phyloP scores from a whole-genome alignment of 2,888 invertebrate species.

The Ephialtes manifestator region DNA sequence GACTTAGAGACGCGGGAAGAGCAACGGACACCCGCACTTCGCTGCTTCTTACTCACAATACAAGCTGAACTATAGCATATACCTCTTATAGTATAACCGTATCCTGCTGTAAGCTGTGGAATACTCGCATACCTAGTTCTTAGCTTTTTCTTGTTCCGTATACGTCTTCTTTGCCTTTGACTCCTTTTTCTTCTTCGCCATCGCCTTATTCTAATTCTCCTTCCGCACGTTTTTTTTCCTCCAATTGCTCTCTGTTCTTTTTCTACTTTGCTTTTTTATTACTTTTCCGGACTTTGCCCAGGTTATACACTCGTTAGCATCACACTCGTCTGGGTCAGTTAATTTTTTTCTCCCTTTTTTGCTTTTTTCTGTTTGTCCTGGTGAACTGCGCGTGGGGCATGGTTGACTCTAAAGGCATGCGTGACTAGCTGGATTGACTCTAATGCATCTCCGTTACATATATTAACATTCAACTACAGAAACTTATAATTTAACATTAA shows the following conservation, averaged over 20 bases:
- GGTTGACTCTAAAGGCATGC: not conserved
- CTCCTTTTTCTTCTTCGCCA: slow-evolving; percentile 51
- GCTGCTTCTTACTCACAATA: slow-evolving; percentile 22
- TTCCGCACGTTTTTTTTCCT: slow-evolving; percentile 38
- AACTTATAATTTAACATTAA: not conserved
- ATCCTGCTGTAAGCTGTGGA: slow-evolving; percentile 19
- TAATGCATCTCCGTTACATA: slow-evolving; percentile 12
- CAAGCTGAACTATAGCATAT: not conserved
- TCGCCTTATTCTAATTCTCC: slow-evolving; percentile 32
- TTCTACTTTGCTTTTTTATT: slow-evolving; percentile 46
- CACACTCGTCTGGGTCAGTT: slow-evolving; percentile 36
- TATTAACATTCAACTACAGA: not conserved
- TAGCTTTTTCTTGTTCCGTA: slow-evolving; percentile 22
- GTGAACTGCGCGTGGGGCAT: slow-evolving; percentile 1
- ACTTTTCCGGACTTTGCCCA: slow-evolving; percentile 25
- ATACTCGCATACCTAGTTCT: slow-evolving; percentile 27
- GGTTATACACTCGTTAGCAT: slow-evolving; percentile 55
- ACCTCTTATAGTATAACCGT: slow-evolving; percentile 17
- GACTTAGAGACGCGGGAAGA: slow-evolving; percentile 49
- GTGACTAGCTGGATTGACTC: slow-evolving; percentile 4
- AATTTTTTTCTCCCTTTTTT: slow-evolving; percentile 22
- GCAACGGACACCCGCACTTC: slow-evolving; percentile 60
- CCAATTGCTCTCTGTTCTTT: slow-evolving; percentile 52
- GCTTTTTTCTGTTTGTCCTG: slow-evolving; percentile 13
- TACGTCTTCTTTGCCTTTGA: slow-evolving; percentile 50